phyloP scores from a whole-genome alignment of 2,888 invertebrate species.

The Nycteola revayana region DNA sequence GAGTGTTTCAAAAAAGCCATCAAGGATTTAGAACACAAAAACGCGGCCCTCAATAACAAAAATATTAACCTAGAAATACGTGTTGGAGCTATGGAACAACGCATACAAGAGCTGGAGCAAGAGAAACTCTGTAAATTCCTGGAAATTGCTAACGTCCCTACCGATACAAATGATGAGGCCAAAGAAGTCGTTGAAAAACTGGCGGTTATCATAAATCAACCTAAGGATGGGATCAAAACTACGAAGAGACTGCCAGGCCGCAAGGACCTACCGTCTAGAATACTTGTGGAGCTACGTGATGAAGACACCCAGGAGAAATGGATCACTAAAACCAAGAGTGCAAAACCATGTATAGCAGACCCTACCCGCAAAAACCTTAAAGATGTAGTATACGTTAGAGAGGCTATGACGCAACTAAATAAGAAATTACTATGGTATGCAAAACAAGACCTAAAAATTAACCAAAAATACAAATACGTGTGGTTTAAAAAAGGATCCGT shows the following conservation, averaged over 20 bases:
- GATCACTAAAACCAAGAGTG: slow-evolving; percentile 3
- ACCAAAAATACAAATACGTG: slow-evolving; percentile 6
- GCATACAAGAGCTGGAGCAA: background rate
- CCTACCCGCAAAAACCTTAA: background rate
- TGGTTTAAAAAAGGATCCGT: slow-evolving; percentile 6
- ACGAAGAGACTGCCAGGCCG: background rate
- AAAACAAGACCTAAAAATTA: slow-evolving; percentile 7
- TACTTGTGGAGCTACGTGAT: background rate
- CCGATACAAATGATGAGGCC: background rate
- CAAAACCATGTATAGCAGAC: background rate
- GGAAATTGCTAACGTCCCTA: too few relatives aligned
- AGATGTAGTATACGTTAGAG: too few relatives aligned
- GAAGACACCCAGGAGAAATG: background rate
- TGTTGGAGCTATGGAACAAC: background rate
- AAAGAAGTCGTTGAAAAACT: background rate
- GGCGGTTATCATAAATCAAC: background rate
- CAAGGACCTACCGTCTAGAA: background rate
- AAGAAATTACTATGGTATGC: slow-evolving; percentile 8
- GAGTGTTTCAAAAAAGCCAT: background rate
- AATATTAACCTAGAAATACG: background rate
- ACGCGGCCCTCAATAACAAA: background rate
- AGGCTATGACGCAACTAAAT: slow-evolving; percentile 5
- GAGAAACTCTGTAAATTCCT: too few relatives aligned
- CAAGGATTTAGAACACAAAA: background rate
- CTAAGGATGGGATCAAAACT: background rate